These are phyloP conservation scores for Neolamprologus toae DNA, from an alignment of 2,113 vertebrate genomes.

Conservation along the genomic window DNA sequence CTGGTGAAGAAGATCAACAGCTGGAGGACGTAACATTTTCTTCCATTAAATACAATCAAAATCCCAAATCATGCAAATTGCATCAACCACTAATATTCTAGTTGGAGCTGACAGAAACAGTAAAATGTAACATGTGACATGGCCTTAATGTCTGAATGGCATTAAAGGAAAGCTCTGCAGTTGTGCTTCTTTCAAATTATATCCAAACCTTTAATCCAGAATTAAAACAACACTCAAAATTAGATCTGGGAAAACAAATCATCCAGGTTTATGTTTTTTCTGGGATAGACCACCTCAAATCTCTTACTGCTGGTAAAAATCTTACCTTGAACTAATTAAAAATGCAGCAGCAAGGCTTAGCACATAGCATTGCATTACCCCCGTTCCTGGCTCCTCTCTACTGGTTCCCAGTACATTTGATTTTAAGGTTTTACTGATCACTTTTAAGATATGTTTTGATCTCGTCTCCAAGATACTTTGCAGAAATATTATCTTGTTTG, in stretches of 20 bases:
- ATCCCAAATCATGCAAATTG: background rate
- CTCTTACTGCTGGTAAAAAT: background rate
- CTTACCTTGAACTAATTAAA: background rate
- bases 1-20: background rate
- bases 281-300: background rate
- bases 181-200: background rate
- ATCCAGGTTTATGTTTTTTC: background rate
- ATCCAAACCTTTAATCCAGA: background rate
- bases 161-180: background rate
- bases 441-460: background rate
- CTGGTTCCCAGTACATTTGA: background rate
- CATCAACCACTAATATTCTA: background rate
- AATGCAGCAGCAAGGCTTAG: background rate
- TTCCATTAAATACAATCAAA: background rate
- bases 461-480: background rate
- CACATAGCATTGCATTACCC: background rate
- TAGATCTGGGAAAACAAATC: background rate
- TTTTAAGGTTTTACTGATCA: background rate
- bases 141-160: background rate
- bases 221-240: background rate
- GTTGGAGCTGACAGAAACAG: background rate
- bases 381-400: accelerated
- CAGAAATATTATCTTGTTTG: background rate
- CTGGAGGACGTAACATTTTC: background rate
- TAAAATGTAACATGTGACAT: too few species aligned